Conservation (phyloP, 2,113 vertebrate species). For the Trematomus loennbergii region DNA sequence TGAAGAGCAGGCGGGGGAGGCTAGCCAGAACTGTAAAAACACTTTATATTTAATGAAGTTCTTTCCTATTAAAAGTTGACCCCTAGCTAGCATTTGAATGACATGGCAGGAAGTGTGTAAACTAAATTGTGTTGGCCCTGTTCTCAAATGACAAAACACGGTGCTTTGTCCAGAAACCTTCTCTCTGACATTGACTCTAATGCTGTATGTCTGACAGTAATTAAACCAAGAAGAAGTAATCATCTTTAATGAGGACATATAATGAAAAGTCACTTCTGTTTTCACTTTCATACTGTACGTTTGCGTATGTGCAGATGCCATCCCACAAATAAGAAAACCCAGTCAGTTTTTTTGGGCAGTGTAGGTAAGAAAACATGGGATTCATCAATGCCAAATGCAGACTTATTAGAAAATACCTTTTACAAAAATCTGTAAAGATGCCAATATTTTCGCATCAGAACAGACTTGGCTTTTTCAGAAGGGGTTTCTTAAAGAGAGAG, state of each 20-base stretch:
- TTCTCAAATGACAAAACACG: conserved; percentile 46
- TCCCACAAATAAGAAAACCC: too few relatives aligned
- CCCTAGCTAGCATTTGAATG: conserved; percentile 24
- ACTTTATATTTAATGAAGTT: conserved; percentile 34
- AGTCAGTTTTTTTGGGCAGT: too few relatives aligned
- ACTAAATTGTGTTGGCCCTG: background rate
- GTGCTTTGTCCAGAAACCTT: conserved; percentile 2
- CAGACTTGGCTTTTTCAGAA: too few relatives aligned
- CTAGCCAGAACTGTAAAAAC: conserved; percentile 45
- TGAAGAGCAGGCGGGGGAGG: conserved; percentile 26
- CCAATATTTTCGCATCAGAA: too few relatives aligned
- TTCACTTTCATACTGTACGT: too few relatives aligned
- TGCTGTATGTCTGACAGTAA: background rate
- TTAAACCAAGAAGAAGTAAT: conserved; percentile 4
- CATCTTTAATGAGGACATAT: background rate
- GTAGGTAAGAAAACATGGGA: too few relatives aligned
- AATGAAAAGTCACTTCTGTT: too few relatives aligned
- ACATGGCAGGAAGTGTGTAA: conserved; percentile 34
- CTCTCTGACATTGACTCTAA: conserved; percentile 3
- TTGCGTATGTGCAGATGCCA: too few relatives aligned
- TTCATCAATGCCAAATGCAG: too few relatives aligned
- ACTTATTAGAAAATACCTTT: too few relatives aligned
- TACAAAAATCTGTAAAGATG: too few relatives aligned
- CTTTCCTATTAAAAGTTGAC: conserved; percentile 41
- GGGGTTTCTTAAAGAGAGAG: too few relatives aligned